Percentiles rank a stretch among this genome's conserved stretches.
phyloP scores from a whole-genome alignment of 2,797 vertebrate species.

The Syngnathus acus region DNA sequence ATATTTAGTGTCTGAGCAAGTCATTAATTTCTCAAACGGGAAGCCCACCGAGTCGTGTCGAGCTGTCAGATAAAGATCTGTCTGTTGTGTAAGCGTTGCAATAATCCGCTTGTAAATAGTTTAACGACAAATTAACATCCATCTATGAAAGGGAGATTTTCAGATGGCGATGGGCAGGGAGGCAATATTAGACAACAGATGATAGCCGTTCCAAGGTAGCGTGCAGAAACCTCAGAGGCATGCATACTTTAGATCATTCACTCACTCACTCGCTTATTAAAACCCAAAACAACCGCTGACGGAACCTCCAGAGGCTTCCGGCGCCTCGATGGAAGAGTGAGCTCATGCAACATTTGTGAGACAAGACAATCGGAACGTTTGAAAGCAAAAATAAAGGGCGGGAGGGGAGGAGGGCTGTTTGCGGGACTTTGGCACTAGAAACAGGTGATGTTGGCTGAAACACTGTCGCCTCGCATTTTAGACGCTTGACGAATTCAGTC shows the following conservation, averaged over 20 bases:
- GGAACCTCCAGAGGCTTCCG: constrained; percentile 27
- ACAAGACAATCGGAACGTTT: constrained; percentile 23
- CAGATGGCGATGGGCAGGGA: constrained; percentile 2
- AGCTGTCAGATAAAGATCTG: constrained; percentile 59
- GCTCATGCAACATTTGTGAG: constrained; percentile 40
- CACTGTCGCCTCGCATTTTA: constrained; percentile 65
- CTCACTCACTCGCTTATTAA: constrained; percentile 52
- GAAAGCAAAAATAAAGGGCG: not conserved
- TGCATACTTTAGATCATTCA: constrained; percentile 27
- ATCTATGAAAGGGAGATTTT: constrained; percentile 35
- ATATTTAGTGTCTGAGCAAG: not conserved
- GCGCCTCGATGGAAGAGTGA: constrained; percentile 11
- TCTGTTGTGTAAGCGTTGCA: constrained; percentile 58
- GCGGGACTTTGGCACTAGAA: constrained; percentile 40
- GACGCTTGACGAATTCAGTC: constrained; percentile 66
- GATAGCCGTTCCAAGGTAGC: constrained; percentile 19
- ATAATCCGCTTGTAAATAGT: constrained; percentile 68
- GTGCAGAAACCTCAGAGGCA: constrained; percentile 27
- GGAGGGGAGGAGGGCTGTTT: not conserved
- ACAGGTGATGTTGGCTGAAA: constrained; percentile 67
- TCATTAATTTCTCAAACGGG: not conserved
- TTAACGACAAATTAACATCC: constrained; percentile 56
- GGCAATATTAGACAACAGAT: constrained; percentile 31
- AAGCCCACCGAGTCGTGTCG: not conserved
- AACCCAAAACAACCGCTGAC: constrained; percentile 35